Conservation (phyloP, 2,113 vertebrate species). For the Ornithorhynchus anatinus region DNA sequence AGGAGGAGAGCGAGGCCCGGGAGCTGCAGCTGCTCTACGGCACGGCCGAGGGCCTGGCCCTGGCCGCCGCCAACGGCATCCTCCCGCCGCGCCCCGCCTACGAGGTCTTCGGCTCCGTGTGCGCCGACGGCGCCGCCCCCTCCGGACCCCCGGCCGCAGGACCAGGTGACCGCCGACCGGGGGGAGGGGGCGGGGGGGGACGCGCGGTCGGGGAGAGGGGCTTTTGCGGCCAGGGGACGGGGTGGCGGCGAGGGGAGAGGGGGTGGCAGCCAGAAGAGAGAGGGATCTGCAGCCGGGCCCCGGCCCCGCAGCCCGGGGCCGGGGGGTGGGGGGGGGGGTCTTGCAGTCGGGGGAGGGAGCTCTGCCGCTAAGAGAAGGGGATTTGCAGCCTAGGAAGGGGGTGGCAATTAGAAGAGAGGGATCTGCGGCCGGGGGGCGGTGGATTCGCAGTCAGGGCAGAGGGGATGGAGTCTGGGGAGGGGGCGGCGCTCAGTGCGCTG, state of each 20-base stretch:
- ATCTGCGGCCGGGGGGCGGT: background rate
- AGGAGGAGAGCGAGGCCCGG: constrained; percentile 96
- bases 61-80: constrained; percentile 96
- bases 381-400: background rate
- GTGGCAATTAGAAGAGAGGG: too few relatives aligned
- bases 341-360: background rate
- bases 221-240: background rate
- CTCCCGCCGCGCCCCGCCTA: constrained; percentile 92
- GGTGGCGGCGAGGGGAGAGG: background rate
- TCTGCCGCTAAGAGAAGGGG: background rate
- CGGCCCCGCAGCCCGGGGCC: background rate
- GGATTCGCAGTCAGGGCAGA: background rate
- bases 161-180: constrained; percentile 29
- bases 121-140: constrained; percentile 76
- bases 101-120: constrained; percentile 88
- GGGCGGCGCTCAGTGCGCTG: background rate
- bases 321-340: too few relatives aligned
- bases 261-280: background rate
- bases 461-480: background rate
- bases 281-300: too few relatives aligned
- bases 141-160: constrained; percentile 46
- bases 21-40: constrained; percentile 98
- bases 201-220: constrained; percentile 3
- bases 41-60: constrained; percentile 93
- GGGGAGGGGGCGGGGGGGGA: constrained; percentile 49